Conservation (phyloP, 2,888 invertebrate genomes). For the Ophion ventricosus region DNA sequence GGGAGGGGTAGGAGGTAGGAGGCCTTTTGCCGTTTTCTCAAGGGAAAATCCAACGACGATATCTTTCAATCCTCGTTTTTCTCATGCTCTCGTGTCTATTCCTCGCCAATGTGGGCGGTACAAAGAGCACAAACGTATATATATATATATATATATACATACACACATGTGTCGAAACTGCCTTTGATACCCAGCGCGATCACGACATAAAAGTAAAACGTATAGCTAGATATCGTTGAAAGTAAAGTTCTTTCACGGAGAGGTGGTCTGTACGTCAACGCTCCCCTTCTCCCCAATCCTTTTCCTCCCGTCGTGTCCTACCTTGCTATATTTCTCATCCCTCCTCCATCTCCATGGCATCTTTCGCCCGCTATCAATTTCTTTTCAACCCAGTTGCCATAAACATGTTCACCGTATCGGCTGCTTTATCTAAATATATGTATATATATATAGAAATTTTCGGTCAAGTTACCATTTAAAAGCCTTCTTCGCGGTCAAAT, state of each 20-base stretch:
- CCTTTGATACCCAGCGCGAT: slow-evolving; percentile 45
- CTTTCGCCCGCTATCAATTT: no score
- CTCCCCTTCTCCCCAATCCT: background rate
- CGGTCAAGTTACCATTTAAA: no score
- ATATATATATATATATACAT: background rate
- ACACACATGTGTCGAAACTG: slow-evolving; percentile 39
- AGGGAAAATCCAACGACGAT: slow-evolving; percentile 44
- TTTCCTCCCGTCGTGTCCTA: background rate
- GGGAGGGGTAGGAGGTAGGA: background rate
- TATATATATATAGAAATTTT: no score
- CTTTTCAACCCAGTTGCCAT: no score
- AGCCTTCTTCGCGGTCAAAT: no score
- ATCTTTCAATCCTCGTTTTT: slow-evolving; percentile 34
- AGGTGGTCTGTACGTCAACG: slow-evolving; percentile 18
- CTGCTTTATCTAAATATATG: background rate
- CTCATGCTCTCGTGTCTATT: slow-evolving; percentile 27
- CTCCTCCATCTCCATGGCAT: background rate
- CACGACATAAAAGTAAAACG: slow-evolving; percentile 41
- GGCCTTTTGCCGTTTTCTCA: slow-evolving; percentile 36
- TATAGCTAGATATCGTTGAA: slow-evolving; percentile 23
- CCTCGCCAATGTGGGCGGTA: slow-evolving; percentile 12
- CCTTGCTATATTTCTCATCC: background rate
- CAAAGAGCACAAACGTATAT: background rate
- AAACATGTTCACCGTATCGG: no score
- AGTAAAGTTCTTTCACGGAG: slow-evolving; percentile 33